Percentiles rank a stretch among this genome's conserved stretches.
phyloP scores from a whole-genome alignment of 1,140 invertebrate genomes.

The Drosophila melanica region DNA sequence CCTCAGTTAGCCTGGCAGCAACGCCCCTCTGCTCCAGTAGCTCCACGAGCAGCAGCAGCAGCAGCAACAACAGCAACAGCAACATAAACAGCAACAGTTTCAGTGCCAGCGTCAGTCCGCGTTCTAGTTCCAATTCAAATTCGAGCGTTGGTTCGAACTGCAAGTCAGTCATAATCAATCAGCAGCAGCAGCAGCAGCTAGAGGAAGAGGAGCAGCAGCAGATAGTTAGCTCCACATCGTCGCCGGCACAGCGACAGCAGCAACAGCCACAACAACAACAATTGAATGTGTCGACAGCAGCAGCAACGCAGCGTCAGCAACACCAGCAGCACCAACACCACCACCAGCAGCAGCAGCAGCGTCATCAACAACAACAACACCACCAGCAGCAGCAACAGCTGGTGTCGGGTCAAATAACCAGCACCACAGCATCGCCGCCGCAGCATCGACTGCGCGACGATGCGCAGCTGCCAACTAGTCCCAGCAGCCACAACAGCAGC shows the following conservation, averaged over 20 bases:
- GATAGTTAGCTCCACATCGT: constrained; percentile 69
- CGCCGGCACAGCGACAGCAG: constrained; percentile 58
- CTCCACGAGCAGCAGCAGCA: constrained; percentile 30
- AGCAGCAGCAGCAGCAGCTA: constrained; percentile 27
- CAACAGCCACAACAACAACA: constrained; percentile 42
- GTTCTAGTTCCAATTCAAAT: constrained; percentile 41
- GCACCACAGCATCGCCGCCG: constrained; percentile 76
- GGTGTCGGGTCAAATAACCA: constrained; percentile 67
- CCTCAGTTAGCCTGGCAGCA: constrained; percentile 53
- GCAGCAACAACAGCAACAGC: constrained; percentile 13
- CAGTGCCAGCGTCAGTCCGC: constrained; percentile 43
- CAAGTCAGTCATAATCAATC: constrained; percentile 30
- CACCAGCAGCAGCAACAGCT: constrained; percentile 30
- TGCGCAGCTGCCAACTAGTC: constrained; percentile 50
- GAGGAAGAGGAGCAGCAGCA: constrained; percentile 60
- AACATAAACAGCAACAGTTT: constrained; percentile 5
- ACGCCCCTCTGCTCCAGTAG: constrained; percentile 35
- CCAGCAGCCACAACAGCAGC: constrained; percentile 28
- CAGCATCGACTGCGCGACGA: constrained; percentile 55
- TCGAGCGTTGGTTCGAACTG: constrained; percentile 38
- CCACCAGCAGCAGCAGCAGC: constrained; percentile 32
- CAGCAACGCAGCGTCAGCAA: constrained; percentile 34
- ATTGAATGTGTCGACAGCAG: constrained; percentile 62
- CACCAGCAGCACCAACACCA: constrained; percentile 36
- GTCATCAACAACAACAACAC: constrained; percentile 36